Evolutionary conservation across 2,888 invertebrate genomes (phyloP).

Genomic region (Peribatodes rhomboidaria): DNA sequence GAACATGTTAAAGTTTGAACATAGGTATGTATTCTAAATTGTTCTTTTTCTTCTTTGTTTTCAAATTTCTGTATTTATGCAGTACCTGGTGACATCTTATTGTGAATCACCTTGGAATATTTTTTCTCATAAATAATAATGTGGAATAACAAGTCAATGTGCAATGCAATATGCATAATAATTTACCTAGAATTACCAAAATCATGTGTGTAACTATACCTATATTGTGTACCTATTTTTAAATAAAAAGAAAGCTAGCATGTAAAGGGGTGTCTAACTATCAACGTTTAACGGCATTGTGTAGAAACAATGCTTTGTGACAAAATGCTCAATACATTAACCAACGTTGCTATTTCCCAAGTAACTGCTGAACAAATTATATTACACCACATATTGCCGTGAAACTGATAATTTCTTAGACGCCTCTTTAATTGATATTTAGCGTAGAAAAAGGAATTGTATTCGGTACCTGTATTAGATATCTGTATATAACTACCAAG

Average conservation of each 20-base stretch:
- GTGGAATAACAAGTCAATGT: not conserved
- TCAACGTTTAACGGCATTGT: not conserved
- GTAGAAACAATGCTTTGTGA: too few species aligned
- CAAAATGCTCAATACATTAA: not conserved
- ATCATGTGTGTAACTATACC: constrained; percentile 3
- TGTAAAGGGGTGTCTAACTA: not conserved
- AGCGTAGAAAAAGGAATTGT: constrained; percentile 33
- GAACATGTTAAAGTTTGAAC: not conserved
- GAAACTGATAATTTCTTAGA: not conserved
- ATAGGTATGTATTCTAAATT: too few species aligned
- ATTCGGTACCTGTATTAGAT: constrained; percentile 36
- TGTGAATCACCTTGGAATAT: constrained; percentile 10
- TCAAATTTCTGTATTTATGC: not conserved
- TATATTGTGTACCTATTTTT: constrained; percentile 6
- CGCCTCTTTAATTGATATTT: constrained; percentile 11
- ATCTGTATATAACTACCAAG: constrained; percentile 25
- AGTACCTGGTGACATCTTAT: not conserved
- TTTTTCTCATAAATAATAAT: not conserved
- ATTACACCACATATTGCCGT: not conserved
- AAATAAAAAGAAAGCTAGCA: not conserved
- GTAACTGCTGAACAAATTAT: not conserved
- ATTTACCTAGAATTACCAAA: not conserved
- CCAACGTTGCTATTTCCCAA: not conserved
- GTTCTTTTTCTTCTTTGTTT: too few species aligned
- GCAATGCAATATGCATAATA: constrained; percentile 4